Conservation (phyloP, 2,113 vertebrate species). For the Probosciger aterrimus region DNA sequence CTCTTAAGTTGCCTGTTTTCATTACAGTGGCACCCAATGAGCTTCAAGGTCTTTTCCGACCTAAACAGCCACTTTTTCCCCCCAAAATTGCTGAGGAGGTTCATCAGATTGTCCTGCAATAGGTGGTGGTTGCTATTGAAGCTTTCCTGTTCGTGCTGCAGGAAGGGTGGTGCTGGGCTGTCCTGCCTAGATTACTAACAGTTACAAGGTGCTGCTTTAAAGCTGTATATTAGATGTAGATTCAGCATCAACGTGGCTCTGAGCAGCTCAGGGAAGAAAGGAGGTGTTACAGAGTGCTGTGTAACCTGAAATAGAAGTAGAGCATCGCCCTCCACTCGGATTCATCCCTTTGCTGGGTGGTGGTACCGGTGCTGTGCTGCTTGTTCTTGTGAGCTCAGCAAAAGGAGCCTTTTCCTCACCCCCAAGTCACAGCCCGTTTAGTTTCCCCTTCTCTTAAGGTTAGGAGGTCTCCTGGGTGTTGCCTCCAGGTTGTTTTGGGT, state of each 20-base stretch:
- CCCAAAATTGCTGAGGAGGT: neutral
- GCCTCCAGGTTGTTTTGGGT: neutral
- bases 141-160: neutral
- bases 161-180: neutral
- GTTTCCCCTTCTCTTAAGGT: neutral
- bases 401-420: neutral
- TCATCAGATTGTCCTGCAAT: neutral
- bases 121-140: rapidly evolving
- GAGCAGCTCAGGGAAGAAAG: neutral
- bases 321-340: neutral
- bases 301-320: neutral
- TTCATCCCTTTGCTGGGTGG: neutral
- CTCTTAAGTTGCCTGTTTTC: neutral
- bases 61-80: neutral
- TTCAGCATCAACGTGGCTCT: neutral
- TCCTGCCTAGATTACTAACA: neutral
- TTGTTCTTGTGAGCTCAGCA: neutral
- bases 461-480: neutral
- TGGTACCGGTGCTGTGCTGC: neutral
- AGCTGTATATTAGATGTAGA: rapidly evolving
- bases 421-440: neutral
- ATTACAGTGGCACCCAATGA: neutral
- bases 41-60: neutral
- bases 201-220: neutral
- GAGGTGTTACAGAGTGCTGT: neutral